Evolutionary conservation across 2,113 vertebrate species (phyloP).

Genomic region (Sebastes fasciatus): DNA sequence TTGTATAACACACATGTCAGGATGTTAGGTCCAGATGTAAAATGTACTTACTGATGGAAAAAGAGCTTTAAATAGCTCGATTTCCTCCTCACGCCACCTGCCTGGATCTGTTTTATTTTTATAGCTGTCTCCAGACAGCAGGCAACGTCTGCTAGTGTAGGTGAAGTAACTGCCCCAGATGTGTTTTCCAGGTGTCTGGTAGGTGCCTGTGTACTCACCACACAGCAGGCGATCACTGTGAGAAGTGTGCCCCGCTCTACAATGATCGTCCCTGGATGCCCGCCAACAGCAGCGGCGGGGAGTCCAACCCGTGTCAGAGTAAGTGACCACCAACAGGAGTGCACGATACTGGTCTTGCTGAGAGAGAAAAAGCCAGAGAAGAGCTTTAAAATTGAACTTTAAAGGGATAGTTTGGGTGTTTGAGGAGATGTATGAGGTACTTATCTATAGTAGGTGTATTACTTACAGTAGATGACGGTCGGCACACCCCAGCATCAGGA

Average conservation of each 20-base stretch:
- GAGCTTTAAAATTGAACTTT: neutral
- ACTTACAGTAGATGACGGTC: no score
- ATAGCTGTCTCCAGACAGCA: conserved; percentile 26
- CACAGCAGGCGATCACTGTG: conserved; percentile 90
- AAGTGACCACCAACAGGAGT: conserved; percentile 62
- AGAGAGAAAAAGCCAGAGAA: neutral
- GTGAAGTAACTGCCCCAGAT: conserved; percentile 45
- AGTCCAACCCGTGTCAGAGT: conserved; percentile 90
- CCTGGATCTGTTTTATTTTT: conserved; percentile 57
- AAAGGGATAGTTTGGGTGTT: neutral
- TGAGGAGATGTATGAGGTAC: no score
- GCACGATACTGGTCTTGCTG: neutral
- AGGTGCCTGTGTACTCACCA: conserved; percentile 90
- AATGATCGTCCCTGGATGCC: conserved; percentile 90
- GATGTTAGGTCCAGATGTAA: conserved; percentile 32
- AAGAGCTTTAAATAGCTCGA: conserved; percentile 29
- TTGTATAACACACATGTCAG: conserved; percentile 16
- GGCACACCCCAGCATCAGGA: no score
- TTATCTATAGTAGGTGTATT: no score
- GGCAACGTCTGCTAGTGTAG: conserved; percentile 22
- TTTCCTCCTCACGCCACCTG: conserved; percentile 32
- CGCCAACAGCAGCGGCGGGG: conserved; percentile 89
- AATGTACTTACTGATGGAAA: conserved; percentile 4
- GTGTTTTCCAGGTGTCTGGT: conserved; percentile 84
- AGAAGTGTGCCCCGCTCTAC: conserved; percentile 87